Base-by-base conservation (phyloP, 2,113 vertebrate genomes). In the Boulengeromyrus knoepffleri region DNA sequence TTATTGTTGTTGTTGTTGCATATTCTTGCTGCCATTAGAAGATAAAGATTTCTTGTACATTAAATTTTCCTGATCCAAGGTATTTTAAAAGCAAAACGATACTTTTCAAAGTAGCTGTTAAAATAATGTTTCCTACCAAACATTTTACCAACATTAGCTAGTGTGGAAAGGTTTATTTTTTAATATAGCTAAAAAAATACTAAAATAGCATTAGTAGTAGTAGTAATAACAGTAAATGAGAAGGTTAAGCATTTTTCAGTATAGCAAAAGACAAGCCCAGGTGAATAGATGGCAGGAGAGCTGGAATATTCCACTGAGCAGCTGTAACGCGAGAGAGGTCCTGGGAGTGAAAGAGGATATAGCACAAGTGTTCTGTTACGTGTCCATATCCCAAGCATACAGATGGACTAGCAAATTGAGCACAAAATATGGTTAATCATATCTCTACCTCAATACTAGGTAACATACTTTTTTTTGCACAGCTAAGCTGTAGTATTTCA, bases 251-350 rank as follows among this genome's bases (percentile, higher is more conserved):
- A 36, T 87, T 52, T 36, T 31, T 53, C 86, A 83, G 39, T 24
- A 19, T 9, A 45, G 39, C 45, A n/a, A 46, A 85, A 62, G 52
- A 5, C 52, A 62, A 58, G 87, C 3, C 17, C 52, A 87, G n/a
- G 31, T 87, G 50, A 19, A 39, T 9, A 87, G 17, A 53, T 27
- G 2, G 87, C 39, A 46, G 87, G 39, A 42, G 15, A 47, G 24
- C 83, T 85, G 56, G 88, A 88, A 74, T 46, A 88, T 88, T 88
- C 62, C 58, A 88, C 58, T 47, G 66, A 58, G 66, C 88, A 74
- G 88, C 88, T 47, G 88, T 88, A 88, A 88, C 15, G 62, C 46
- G 88, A 88, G 88, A 88, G 58, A 88, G 42, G 88, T 74, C 62
- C 62, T 70, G 58, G 62, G 58, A 49, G 62, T 49, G 62, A 88